Base-by-base conservation (phyloP, 2,113 vertebrate species). In the Microcebus murinus region DNA sequence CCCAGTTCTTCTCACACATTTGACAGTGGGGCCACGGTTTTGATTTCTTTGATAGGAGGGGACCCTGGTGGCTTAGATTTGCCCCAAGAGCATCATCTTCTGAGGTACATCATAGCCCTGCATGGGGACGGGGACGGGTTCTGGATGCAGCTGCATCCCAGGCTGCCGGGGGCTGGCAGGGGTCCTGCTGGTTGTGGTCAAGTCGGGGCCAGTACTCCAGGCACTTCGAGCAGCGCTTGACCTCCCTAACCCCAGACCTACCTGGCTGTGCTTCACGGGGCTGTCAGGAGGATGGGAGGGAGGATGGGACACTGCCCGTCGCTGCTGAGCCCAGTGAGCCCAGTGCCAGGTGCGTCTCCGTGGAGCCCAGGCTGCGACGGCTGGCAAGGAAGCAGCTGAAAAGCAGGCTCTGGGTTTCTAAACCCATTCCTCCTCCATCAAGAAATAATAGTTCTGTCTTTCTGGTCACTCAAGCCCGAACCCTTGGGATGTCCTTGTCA, bases 161-260 rank as follows among this genome's bases (percentile, higher is more conserved):
- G 67, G 31, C 12, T 5, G 14, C 50, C 42, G 25, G 12, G 57
- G 81, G 73, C 8, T 6, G 15, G 45, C 1, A 0, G 3, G 23
- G 6, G 3, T n/a, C 50, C 34, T 8, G 20, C 45, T 13, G 2
- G 23, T 3, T 0, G 10, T 55, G 1, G 14, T 55, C 4, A 6
- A 79, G 25, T 81, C 21, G 4, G 1, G 17, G 50, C 34, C 21
- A 3, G 89, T 23, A 29, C 48, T 18, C 48, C 34, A 2, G 52
- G 34, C 50, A 48, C 81, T 91, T 15, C 23, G 39, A 79, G 52
- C 48, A 7, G 11, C 3, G 34, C 57, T 63, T 63, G 11, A 63
- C 61, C 61, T 29, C 61, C 23, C 29, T 77, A 3, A 74, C 45
- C 31, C 48, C 59, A 48, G 34, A 29, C 21, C n/a, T 63, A 45